Evolutionary conservation across 1,140 invertebrate species (phyloP), one percentile per base, ranked within the genome.

Genomic region (Cherax destructor): DNA sequence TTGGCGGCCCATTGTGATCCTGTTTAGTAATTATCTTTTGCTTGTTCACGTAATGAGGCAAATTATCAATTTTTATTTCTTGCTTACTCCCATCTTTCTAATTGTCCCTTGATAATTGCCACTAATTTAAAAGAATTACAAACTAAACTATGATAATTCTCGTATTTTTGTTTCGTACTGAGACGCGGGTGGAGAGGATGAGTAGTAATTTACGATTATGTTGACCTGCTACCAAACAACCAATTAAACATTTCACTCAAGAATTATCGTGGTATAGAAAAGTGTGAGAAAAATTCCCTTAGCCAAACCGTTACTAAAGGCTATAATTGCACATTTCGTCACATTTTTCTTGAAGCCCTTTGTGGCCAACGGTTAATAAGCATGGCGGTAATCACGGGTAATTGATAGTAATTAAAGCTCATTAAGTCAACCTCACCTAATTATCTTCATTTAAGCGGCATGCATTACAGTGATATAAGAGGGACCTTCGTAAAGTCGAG

Each of bases 351-450:
- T 59, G 18, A 72, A 74, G 30, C 61, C 72, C 81, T 86, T 77
- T 91, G 76, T 91, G 89, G 52, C 89, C 47, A 59, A 47, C 59
- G 61, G 83, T 91, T 91, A 91, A 91, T 91, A 85, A 91, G 83
- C 77, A 50, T 79, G 89, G 83, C 77, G 78, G 89, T 91, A 91
- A 91, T 91, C 89, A 91, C 21, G 77, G 72, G 83, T 74, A 91
- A 91, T 91, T 91, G 83, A 69, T 85, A 91, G 83, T 91, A 91
- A 91, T 91, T 91, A 91, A 91, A 86, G 56, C 89, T 91, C 89
- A 91, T 91, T 91, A 91, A 79, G 81, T 91, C 89, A 91, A 76
- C 83, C 83, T 91, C 56, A 79, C 72, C 83, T 91, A 86, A 91
- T 91, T 91, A 77, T 24, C 74, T 65, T 83, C 89, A 84, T 91